Percentiles rank a stretch among this genome's conserved stretches.
These are phyloP conservation scores for Cabera pusaria DNA, from an alignment of 2,888 invertebrate species.

Conservation along the genomic window DNA sequence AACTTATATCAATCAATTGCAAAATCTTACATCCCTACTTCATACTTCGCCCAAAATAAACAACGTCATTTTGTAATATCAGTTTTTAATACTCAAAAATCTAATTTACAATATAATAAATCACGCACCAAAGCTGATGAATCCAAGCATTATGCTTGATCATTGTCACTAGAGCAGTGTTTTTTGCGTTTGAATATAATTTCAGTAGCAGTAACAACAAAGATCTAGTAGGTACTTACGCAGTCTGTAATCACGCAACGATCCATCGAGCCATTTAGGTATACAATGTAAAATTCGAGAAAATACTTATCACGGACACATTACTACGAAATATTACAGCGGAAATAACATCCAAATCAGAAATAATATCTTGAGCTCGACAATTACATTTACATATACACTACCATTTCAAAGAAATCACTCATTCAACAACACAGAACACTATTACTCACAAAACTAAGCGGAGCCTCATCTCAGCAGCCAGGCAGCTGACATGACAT, in stretches of 20 bases:
- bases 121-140: not conserved
- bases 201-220: conserved; percentile 61
- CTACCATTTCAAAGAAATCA: conserved; percentile 64
- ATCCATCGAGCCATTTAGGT: conserved; percentile 39
- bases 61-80: conserved; percentile 43
- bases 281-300: conserved; percentile 22
- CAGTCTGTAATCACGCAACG: conserved; percentile 50
- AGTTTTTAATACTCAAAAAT: too few species aligned
- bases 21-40: conserved; percentile 1
- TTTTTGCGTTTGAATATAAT: conserved; percentile 59
- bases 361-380: conserved; percentile 29
- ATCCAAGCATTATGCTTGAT: conserved; percentile 27
- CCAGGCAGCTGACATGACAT: conserved; percentile 7
- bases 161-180: conserved; percentile 49
- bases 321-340: conserved; percentile 9
- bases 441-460: too few species aligned
- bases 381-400: conserved; percentile 61
- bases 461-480: too few species aligned
- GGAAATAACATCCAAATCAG: conserved; percentile 4
- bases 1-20: not conserved
- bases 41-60: conserved; percentile 53
- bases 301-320: conserved; percentile 13
- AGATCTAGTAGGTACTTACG: conserved; percentile 73
- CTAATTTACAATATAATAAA: not conserved
- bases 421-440: too few species aligned